Evolutionary conservation across 2,888 invertebrate species (phyloP).

Genomic region (Mactromeris polynyma): DNA sequence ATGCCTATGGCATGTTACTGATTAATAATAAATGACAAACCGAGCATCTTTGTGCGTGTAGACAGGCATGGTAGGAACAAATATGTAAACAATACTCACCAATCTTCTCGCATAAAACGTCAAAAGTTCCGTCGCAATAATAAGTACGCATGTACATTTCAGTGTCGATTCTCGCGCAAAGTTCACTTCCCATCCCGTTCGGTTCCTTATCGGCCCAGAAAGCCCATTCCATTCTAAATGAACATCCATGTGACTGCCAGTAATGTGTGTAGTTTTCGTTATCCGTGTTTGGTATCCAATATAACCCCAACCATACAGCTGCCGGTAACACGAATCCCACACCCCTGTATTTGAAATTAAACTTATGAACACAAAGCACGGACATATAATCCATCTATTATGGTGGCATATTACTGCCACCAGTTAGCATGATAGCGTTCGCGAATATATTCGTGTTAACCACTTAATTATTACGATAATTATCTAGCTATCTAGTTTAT

Average conservation of each 20-base stretch:
- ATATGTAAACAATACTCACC: conserved; percentile 14
- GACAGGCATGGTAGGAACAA: too few relatives aligned
- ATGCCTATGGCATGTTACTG: too few relatives aligned
- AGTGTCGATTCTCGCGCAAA: conserved; percentile 2
- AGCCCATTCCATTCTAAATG: neutral
- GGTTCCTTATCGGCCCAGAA: conserved; percentile 36
- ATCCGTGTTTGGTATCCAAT: neutral
- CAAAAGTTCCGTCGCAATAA: conserved; percentile 11
- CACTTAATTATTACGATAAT: too few relatives aligned
- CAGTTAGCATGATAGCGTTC: too few relatives aligned
- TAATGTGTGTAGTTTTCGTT: conserved; percentile 5
- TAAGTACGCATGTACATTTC: conserved; percentile 13
- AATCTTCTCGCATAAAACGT: conserved; percentile 34
- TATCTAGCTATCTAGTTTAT: too few relatives aligned
- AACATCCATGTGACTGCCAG: neutral
- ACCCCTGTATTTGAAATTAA: neutral
- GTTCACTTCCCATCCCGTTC: neutral
- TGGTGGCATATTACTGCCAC: too few relatives aligned
- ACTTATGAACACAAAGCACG: too few relatives aligned
- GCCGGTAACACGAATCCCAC: conserved; percentile 10
- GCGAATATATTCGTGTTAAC: too few relatives aligned
- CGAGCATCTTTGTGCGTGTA: too few relatives aligned
- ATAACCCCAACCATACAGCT: conserved; percentile 39
- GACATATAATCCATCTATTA: neutral
- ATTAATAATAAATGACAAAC: too few relatives aligned